Evolutionary conservation across 1,140 invertebrate species (phyloP), one percentile per base, ranked within the genome.

Genomic region (Drosophila rhopaloa): DNA sequence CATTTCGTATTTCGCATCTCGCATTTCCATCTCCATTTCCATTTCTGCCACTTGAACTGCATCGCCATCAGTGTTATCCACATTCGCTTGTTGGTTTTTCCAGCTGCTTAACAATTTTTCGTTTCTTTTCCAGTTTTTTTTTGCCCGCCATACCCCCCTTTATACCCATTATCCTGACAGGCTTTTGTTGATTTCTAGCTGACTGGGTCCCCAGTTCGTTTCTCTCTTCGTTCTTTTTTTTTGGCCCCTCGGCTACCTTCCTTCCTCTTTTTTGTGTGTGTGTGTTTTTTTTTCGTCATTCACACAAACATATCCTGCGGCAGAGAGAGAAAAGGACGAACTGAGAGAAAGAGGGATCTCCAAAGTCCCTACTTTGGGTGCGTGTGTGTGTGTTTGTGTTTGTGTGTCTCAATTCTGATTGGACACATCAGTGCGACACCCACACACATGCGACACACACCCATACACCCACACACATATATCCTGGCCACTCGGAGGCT

Each of bases 181-280:
- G 81, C 81, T 86, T 85, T 85, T 85, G 82, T 85, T 85, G 81
- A 85, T 85, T 85, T 85, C 82, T 81, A 62, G 82, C 67, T 85
- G 78, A 84, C 81, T 85, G 81, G 51, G 81, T 76, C 65, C 56
- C 60, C 46, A 48, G 44, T 57, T 71, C 61, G 37, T 41, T 62
- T 58, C 53, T 37, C 44, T 57, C 50, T 81, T 47, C 50, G 41
- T 65, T 61, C 55, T 11, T 56, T 50, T 43, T 67, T 48, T 53
- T 19, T 8, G 37, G n/a, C 29, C 43, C 24, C 43, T 67, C 24
- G 48, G 56, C 46, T 59, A 71, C 57, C 60, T 35, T 61, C 48
- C 50, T 7, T 48, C 9, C 58, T 58, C 40, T 43, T 40, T 27
- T 59, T 53, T 65, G 48, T 35, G 46, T 35, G 14, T 27, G 48